phyloP scores from a whole-genome alignment of 2,888 invertebrate genomes.

The Hipparchia sbordonii region DNA sequence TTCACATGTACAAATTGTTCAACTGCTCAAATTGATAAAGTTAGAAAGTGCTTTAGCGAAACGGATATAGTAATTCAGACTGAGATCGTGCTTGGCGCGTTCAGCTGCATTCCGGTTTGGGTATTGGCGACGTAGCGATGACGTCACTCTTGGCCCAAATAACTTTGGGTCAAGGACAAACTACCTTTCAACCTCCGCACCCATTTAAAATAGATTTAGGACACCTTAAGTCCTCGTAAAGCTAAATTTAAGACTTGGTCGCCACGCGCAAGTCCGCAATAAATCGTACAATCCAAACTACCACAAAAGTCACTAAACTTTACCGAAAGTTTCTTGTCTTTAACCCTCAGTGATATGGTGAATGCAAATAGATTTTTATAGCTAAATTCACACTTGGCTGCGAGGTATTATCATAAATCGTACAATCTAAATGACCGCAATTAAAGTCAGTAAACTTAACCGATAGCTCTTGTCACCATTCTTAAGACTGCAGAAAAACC shows the following conservation, averaged over 20 bases:
- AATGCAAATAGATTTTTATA: slow-evolving; percentile 5
- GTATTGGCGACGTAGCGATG: slow-evolving; percentile 39
- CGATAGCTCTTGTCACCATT: not conserved
- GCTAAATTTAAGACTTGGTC: slow-evolving; percentile 1
- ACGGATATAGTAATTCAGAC: slow-evolving; percentile 20
- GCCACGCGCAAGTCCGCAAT: not conserved
- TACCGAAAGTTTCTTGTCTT: not conserved
- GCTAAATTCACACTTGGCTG: not conserved
- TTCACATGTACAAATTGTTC: not conserved
- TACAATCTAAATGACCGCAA: not conserved
- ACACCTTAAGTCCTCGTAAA: slow-evolving; percentile 7
- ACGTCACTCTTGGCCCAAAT: slow-evolving; percentile 42
- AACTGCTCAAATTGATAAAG: slow-evolving; percentile 12
- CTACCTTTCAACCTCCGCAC: slow-evolving; percentile 28
- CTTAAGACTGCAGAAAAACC: not conserved
- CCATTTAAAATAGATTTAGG: slow-evolving; percentile 31
- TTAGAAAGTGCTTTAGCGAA: slow-evolving; percentile 11
- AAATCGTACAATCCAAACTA: not conserved
- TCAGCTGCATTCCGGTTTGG: slow-evolving; percentile 39
- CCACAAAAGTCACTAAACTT: slow-evolving; percentile 1
- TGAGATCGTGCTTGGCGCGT: slow-evolving; percentile 26
- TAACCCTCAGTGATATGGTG: not conserved
- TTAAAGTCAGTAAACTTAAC: not conserved
- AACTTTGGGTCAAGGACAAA: slow-evolving; percentile 43
- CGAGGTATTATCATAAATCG: not conserved